These are phyloP conservation scores for Nicator chloris DNA, from an alignment of 2,113 vertebrate genomes.

Conservation along the genomic window DNA sequence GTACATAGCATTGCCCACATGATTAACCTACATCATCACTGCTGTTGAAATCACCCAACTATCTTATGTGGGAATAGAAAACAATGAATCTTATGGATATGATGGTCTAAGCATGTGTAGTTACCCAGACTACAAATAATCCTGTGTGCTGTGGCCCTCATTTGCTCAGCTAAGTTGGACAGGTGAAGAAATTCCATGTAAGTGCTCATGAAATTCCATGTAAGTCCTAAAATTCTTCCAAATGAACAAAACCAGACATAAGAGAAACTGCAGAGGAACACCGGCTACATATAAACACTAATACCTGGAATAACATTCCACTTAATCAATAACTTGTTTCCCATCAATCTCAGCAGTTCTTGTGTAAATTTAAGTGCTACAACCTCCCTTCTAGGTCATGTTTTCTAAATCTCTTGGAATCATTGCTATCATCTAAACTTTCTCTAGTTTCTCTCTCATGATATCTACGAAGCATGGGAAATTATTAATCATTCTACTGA, in stretches of 20 bases:
- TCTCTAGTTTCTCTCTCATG: neutral
- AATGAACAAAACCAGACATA: neutral
- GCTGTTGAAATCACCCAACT: neutral
- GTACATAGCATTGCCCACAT: neutral
- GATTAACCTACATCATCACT: neutral
- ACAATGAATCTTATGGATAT: neutral
- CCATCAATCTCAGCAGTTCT: neutral
- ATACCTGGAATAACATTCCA: neutral
- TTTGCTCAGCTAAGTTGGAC: neutral
- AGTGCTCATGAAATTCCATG: neutral
- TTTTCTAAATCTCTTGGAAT: neutral
- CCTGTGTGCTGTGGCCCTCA: fast-evolving
- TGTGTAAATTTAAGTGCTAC: neutral
- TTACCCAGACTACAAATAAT: neutral
- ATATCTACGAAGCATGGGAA: neutral
- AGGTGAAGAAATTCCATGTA: neutral
- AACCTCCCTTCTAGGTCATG: neutral
- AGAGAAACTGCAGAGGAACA: neutral
- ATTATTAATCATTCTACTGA: neutral
- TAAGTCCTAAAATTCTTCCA: neutral
- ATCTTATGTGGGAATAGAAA: neutral
- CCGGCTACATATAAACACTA: neutral
- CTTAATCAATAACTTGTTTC: neutral
- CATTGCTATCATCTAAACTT: neutral
- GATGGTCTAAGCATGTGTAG: neutral